A percentile compares a stretch with the other conserved stretches of the same genome.
Evolutionary conservation across 2,888 invertebrate species (phyloP).

Genomic region (Dicycla oo): DNA sequence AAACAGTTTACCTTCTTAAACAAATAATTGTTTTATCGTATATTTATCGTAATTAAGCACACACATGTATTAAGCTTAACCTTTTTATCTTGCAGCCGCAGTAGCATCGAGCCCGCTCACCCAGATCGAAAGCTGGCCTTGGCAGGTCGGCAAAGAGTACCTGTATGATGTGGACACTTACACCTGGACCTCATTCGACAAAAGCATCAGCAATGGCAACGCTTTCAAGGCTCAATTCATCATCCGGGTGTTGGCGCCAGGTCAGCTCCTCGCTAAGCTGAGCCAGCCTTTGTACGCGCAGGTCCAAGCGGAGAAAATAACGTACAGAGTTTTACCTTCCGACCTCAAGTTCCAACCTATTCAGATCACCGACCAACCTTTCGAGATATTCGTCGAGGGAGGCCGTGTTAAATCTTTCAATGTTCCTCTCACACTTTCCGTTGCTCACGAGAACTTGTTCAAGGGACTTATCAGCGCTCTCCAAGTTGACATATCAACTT

Average conservation of each 20-base stretch:
- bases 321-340: slow-evolving; percentile 61
- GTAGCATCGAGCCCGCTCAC: slow-evolving; percentile 70
- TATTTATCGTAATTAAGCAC: no score
- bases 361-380: slow-evolving; percentile 89
- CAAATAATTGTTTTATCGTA: no score
- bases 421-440: slow-evolving; percentile 85
- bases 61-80: no score
- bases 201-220: slow-evolving; percentile 85
- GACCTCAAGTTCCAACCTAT: slow-evolving; percentile 89
- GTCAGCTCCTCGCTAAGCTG: slow-evolving; percentile 86
- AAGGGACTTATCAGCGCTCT: slow-evolving; percentile 93
- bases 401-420: slow-evolving; percentile 91
- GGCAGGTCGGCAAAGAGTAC: slow-evolving; percentile 91
- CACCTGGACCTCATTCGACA: slow-evolving; percentile 90
- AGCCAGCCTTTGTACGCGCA: slow-evolving; percentile 87
- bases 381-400: slow-evolving; percentile 91
- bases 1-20: no score
- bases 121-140: slow-evolving; percentile 79
- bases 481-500: slow-evolving; percentile 92
- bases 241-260: slow-evolving; percentile 87
- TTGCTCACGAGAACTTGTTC: slow-evolving; percentile 92
- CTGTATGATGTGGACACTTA: slow-evolving; percentile 89
- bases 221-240: slow-evolving; percentile 88
- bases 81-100: no score
- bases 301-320: no score